Conservation (phyloP, 2,888 invertebrate genomes). For the Aphidoletes aphidimyza region DNA sequence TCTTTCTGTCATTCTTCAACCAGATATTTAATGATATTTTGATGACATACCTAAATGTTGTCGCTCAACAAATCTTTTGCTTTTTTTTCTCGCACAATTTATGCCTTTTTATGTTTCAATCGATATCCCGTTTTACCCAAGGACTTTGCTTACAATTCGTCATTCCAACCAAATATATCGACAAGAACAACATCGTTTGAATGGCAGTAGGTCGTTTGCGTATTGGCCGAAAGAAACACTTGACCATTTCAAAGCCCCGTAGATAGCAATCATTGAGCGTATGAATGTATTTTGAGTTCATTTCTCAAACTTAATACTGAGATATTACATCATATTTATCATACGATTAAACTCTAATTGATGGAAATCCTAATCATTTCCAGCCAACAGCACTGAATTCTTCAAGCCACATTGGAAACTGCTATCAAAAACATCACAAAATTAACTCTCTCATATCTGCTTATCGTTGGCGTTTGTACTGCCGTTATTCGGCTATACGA, state of each 20-base stretch:
- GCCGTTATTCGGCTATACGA: no score
- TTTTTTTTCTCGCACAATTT: not conserved
- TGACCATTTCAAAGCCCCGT: slow-evolving; percentile 9
- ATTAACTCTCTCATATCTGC: no score
- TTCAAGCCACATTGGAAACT: no score
- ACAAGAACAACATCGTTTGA: not conserved
- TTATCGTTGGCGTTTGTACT: no score
- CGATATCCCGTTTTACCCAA: not conserved
- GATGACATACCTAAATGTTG: slow-evolving; percentile 39
- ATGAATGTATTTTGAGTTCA: not conserved
- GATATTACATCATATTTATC: not conserved
- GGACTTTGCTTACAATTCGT: not conserved
- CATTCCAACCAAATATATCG: not conserved
- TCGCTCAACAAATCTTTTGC: slow-evolving; percentile 32
- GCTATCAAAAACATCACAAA: no score
- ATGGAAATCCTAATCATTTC: not conserved
- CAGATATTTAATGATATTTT: slow-evolving; percentile 25
- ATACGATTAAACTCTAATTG: not conserved
- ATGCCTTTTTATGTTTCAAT: not conserved
- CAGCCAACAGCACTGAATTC: not conserved
- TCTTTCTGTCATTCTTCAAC: no score
- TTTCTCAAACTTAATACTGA: not conserved
- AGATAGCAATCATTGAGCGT: not conserved
- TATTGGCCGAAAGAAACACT: not conserved
- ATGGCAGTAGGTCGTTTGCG: not conserved